These are phyloP conservation scores for Cepaea hortensis DNA, from an alignment of 2,888 invertebrate genomes.

Conservation along the genomic window DNA sequence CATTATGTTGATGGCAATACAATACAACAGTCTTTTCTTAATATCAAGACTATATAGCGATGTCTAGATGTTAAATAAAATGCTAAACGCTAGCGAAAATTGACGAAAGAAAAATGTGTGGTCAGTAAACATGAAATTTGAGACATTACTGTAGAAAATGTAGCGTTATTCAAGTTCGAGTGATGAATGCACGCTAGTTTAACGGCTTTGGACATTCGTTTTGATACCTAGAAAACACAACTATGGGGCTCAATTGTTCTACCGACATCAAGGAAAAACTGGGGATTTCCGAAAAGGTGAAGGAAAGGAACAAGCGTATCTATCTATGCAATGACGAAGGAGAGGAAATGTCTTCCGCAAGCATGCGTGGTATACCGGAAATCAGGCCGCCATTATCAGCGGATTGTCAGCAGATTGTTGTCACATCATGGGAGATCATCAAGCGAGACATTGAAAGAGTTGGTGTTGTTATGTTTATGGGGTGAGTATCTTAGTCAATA, in stretches of 20 bases:
- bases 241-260: slow-evolving; percentile 41
- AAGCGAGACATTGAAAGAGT: slow-evolving; percentile 65
- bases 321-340: slow-evolving; percentile 49
- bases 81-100: not conserved
- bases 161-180: no score
- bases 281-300: slow-evolving; percentile 36
- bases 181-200: not conserved
- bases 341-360: slow-evolving; percentile 41
- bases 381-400: slow-evolving; percentile 59
- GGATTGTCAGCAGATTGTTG: slow-evolving; percentile 59
- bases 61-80: not conserved
- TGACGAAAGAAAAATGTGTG: not conserved
- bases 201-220: no score
- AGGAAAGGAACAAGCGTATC: slow-evolving; percentile 30
- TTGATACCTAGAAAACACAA: not conserved
- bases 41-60: not conserved
- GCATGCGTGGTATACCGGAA: slow-evolving; percentile 50
- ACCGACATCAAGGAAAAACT: slow-evolving; percentile 31
- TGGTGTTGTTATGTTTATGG: slow-evolving; percentile 68
- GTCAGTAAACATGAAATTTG: not conserved
- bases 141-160: not conserved
- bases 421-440: slow-evolving; percentile 63
- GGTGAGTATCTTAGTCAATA: slow-evolving; percentile 56
- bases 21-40: no score
- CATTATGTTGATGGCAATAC: no score